A percentile compares a stretch with the other conserved stretches of the same genome.
phyloP scores from a whole-genome alignment of 2,888 invertebrate species.

The Tinea semifulvella region DNA sequence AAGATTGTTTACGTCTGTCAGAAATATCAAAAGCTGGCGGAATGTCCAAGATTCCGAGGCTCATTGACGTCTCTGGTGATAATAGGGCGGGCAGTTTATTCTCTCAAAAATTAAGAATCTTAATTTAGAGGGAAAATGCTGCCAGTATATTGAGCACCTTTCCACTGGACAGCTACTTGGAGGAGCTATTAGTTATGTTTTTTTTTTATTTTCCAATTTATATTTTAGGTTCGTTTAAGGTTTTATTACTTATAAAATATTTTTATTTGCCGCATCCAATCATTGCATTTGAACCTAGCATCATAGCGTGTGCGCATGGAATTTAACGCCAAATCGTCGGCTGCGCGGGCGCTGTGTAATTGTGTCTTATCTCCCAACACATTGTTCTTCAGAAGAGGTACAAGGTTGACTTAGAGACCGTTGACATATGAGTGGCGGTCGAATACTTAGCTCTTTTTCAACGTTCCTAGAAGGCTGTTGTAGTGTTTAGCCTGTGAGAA shows the following conservation, averaged over 20 bases:
- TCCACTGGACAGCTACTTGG: no score
- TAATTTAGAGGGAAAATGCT: no score
- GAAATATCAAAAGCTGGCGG: no score
- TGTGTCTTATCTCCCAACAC: conserved; percentile 51
- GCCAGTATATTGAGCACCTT: no score
- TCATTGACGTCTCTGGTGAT: no score
- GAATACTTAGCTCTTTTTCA: conserved; percentile 7
- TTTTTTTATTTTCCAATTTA: no score
- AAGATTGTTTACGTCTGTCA: no score
- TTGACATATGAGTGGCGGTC: conserved; percentile 39
- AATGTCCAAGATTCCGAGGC: no score
- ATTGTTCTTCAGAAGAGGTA: conserved; percentile 56
- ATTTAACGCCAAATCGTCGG: conserved; percentile 52
- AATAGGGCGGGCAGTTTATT: no score
- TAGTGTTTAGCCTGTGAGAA: conserved; percentile 10
- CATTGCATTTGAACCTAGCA: not conserved
- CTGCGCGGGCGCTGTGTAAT: conserved; percentile 48
- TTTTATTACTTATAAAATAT: not conserved
- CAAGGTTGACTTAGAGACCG: conserved; percentile 43
- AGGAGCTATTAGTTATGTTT: no score
- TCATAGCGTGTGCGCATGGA: conserved; percentile 36
- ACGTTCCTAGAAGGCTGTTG: conserved; percentile 12
- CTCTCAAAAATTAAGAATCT: no score
- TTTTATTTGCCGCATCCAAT: not conserved
- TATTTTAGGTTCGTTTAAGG: no score